Conservation (phyloP, 2,888 invertebrate species). For the Myopa testacea region DNA sequence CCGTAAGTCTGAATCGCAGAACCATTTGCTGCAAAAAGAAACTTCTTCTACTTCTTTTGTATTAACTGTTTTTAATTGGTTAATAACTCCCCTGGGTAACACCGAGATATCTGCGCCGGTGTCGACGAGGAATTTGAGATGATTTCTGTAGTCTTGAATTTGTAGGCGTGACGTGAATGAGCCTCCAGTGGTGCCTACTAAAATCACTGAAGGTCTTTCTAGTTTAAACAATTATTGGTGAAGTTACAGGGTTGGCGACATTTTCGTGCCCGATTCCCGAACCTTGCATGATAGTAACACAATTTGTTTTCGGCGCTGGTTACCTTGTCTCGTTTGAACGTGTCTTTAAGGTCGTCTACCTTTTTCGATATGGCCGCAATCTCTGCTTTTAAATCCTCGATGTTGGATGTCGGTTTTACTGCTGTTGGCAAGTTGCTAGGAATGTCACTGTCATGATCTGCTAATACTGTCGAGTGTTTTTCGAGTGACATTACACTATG, state of each 20-base stretch:
- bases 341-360: neutral
- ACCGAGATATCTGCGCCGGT: conserved; percentile 47
- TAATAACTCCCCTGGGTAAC: conserved; percentile 39
- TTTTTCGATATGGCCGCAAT: neutral
- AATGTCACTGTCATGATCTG: conserved; percentile 1
- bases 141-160: conserved; percentile 31
- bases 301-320: neutral
- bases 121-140: conserved; percentile 42
- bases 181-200: conserved; percentile 25
- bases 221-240: conserved; percentile 30
- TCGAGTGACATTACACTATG: conserved; percentile 1
- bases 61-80: conserved; percentile 9
- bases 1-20: conserved; percentile 46
- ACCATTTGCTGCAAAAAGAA: conserved; percentile 45
- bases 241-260: conserved; percentile 29
- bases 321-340: neutral
- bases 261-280: conserved; percentile 9
- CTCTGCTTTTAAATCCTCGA: neutral
- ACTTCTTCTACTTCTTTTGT: conserved; percentile 7
- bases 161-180: conserved; percentile 30
- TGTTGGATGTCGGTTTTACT: neutral
- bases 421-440: neutral
- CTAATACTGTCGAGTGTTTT: neutral
- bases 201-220: conserved; percentile 28
- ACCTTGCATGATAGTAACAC: neutral